Evolutionary conservation across 2,888 invertebrate genomes (phyloP), one percentile per base, ranked within the genome.

Genomic region (Eumacrocentrus americanus): DNA sequence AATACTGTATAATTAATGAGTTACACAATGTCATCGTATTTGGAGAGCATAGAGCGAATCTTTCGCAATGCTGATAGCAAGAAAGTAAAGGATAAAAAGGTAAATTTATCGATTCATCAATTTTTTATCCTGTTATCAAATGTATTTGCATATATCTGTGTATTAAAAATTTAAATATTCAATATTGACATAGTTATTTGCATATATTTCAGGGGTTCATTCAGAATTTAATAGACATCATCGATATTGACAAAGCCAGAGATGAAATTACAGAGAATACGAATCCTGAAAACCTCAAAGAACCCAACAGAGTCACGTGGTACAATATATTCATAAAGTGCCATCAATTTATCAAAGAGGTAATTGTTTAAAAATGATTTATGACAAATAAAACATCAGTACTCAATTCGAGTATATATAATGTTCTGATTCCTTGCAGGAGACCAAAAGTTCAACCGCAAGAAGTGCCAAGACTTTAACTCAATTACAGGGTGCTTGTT

Each of bases 351-450:
- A 29, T 55, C 3, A 23, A 48, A 16, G 11, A 25, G 1, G 53
- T 38, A 35, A n/a, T 40, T 16, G 25, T 57, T 18, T n/a, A 29
- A 12, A 48, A 25, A 29, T 23, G n/a, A 22, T 44, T 11, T 1
- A 46, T 11, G 14, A 20, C 25, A 6, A 22, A 14, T 11, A n/a
- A 20, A 6, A 14, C 4, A 52, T n/a, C 1, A 11, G 2, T 18
- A 9, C n/a, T 52, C 2, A 34, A 14, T 37, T 38, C 2, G 9
- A 42, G 9, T 1, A 34, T 5, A 7, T 12, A n/a, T n/a, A n/a
- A n/a, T n/a, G n/a, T n/a, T n/a, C n/a, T 12, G 2, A 20, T 58
- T 34, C 67, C 60, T 60, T 57, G 25, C 71, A 86, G 86, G 86
- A 86, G 81, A 79, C 44, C 4, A 57, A 42, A 1, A 57, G 52